Conservation (phyloP, 2,888 invertebrate species). For the Amphiduros pacificus region DNA sequence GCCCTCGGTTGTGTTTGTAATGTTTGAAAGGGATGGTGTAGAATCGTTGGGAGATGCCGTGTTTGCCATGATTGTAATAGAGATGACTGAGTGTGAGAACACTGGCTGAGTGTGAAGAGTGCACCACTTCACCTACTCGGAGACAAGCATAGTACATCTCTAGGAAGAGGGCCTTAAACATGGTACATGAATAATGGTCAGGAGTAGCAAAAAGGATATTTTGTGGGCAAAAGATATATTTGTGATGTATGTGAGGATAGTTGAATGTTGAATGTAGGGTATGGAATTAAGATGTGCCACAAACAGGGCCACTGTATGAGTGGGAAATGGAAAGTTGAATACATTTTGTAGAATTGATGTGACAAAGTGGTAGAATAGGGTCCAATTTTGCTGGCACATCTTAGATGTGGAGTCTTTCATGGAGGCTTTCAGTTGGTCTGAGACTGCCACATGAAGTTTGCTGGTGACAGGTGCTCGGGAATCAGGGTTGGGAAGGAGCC, state of each 20-base stretch:
- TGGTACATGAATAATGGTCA: not conserved
- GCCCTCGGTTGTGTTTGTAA: too few species aligned
- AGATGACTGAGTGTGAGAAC: too few species aligned
- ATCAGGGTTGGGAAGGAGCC: not conserved
- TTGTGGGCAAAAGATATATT: not conserved
- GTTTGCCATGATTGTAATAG: too few species aligned
- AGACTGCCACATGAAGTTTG: not conserved
- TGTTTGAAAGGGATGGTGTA: too few species aligned
- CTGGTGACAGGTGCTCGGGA: not conserved
- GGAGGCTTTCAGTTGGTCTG: not conserved
- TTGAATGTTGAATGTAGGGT: not conserved
- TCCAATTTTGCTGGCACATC: not conserved
- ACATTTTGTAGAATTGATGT: not conserved
- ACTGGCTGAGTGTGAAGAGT: too few species aligned
- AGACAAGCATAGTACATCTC: not conserved
- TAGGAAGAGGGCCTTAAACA: not conserved
- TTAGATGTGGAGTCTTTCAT: not conserved
- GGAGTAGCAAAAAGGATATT: not conserved
- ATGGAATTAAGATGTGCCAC: not conserved
- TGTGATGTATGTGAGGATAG: not conserved
- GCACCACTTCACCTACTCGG: too few species aligned
- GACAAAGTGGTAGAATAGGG: not conserved
- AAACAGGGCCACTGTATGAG: not conserved
- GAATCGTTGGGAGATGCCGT: too few species aligned
- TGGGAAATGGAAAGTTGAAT: not conserved